Conservation (phyloP, 1,140 invertebrate genomes). For the Physella acuta region DNA sequence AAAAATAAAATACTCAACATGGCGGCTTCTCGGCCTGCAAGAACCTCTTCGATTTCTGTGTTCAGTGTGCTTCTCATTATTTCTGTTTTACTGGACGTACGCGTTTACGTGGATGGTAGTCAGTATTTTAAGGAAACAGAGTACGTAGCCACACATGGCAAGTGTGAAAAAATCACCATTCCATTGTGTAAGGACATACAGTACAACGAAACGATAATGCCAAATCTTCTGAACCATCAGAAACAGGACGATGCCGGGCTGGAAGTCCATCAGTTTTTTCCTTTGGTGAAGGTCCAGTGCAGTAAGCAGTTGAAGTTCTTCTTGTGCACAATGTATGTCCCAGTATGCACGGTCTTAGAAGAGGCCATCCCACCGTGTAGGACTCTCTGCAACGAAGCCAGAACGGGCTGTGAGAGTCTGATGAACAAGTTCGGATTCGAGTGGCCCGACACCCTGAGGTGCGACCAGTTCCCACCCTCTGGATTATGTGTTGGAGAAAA, state of each 20-base stretch:
- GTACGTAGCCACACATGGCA: slow-evolving; percentile 63
- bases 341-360: slow-evolving; percentile 84
- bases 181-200: slow-evolving; percentile 87
- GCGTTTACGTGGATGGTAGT: background rate
- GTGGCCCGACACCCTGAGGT: slow-evolving; percentile 93
- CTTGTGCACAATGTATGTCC: slow-evolving; percentile 92
- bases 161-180: slow-evolving; percentile 90
- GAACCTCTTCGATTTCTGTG: background rate
- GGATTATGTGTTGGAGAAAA: slow-evolving; percentile 88
- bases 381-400: slow-evolving; percentile 62
- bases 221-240: slow-evolving; percentile 88
- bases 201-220: slow-evolving; percentile 96
- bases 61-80: slow-evolving; percentile 2
- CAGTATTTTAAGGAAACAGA: slow-evolving; percentile 10
- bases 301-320: slow-evolving; percentile 93
- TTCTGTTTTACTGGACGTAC: background rate
- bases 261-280: slow-evolving; percentile 91
- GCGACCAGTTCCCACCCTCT: slow-evolving; percentile 82
- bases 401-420: slow-evolving; percentile 77
- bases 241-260: slow-evolving; percentile 93
- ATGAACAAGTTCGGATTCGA: slow-evolving; percentile 91
- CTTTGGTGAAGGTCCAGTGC: slow-evolving; percentile 94
- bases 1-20: background rate
- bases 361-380: slow-evolving; percentile 88
- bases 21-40: background rate